Base-by-base conservation (phyloP, 2,888 invertebrate species). In the Agrochola circellaris region DNA sequence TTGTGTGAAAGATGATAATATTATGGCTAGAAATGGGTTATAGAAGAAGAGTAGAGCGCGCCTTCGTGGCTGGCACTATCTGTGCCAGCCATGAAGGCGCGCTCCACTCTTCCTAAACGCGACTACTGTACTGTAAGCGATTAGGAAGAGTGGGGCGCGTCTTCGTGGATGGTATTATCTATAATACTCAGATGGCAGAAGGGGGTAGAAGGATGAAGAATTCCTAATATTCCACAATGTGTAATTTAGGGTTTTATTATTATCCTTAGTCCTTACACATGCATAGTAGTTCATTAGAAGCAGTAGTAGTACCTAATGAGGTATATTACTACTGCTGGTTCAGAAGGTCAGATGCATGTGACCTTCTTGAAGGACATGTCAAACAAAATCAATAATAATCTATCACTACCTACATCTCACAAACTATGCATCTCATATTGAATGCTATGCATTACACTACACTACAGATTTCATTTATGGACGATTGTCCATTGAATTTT, bases 321-420 rank as follows among this genome's bases (percentile, higher is more conserved):
- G 26, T 13, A 15, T 58, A 26, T 26, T 26, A n/a, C 15, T 58
- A 58, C n/a, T 58, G 26, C n/a, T n/a, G 11, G 4, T 5, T n/a
- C 56, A 4, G 23, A n/a, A n/a, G 7, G 17, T 58, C 1, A 58
- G 7, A 15, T 34, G 23, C 23, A 54, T 54, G 13, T 64, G 51
- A 75, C 77, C 75, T 77, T 75, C 42, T 77, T 64, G 75, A 64
- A 75, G 51, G 75, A 42, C 51, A 77, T 42, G 20, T 42, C 42
- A 77, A 61, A 61, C 51, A 61, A 38, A 38, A 30, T 51, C 48
- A 5, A 75, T 48, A 60, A 11, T 42, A 42, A 20, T 38, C 17
- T 42, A 42, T n/a, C 23, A 17, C 38, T 38, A 34, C 34, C 38
- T 76, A 15, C 5, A 30, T 56, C 23, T 56, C 26, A 48, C 13